phyloP scores from a whole-genome alignment of 2,797 vertebrate genomes.

The Syngnathus rostellatus region DNA sequence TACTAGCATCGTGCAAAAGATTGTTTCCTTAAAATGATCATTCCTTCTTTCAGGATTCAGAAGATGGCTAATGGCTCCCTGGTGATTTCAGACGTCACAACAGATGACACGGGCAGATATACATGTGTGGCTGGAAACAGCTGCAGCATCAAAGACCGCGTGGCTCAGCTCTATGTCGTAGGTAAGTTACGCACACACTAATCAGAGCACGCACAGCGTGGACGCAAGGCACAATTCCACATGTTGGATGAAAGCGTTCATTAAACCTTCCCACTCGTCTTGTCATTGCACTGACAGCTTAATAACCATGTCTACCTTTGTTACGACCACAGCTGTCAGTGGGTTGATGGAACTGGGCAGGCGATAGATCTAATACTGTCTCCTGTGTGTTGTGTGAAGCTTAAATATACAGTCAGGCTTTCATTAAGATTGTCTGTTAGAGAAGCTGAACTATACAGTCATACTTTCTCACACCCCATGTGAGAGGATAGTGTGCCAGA shows the following conservation, averaged over 20 bases:
- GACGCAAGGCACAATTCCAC: conserved; percentile 8
- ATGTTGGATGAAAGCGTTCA: conserved; percentile 36
- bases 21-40: neutral
- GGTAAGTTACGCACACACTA: conserved; percentile 67
- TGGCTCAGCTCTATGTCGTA: conserved; percentile 86
- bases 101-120: conserved; percentile 86
- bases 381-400: conserved; percentile 24
- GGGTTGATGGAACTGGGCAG: conserved; percentile 29
- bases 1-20: neutral
- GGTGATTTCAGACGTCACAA: conserved; percentile 81
- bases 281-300: conserved; percentile 42
- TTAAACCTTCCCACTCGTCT: conserved; percentile 38
- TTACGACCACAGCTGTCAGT: conserved; percentile 32
- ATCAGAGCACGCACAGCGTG: neutral
- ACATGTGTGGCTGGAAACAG: conserved; percentile 94
- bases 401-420: conserved; percentile 20
- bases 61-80: conserved; percentile 90
- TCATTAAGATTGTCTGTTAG: neutral
- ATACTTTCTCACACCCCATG: neutral
- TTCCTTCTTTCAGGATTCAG: conserved; percentile 73
- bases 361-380: conserved; percentile 43
- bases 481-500: neutral
- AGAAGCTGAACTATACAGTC: neutral
- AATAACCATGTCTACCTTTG: conserved; percentile 39
- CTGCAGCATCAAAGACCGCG: conserved; percentile 86